These are phyloP conservation scores for Ascaphus truei DNA, from an alignment of 2,113 vertebrate genomes.

Conservation along the genomic window DNA sequence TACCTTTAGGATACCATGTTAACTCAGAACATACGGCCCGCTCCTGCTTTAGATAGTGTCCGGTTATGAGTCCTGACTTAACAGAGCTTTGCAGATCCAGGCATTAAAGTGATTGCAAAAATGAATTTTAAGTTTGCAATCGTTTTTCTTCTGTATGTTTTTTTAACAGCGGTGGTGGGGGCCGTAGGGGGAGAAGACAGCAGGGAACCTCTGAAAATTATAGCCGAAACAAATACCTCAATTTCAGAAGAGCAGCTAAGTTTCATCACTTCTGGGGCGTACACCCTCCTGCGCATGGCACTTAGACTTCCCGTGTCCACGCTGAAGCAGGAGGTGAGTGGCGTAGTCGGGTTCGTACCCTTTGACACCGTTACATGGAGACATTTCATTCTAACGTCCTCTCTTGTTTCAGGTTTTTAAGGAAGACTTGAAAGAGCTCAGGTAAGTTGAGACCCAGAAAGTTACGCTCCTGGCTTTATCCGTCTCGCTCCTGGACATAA, in stretches of 20 bases:
- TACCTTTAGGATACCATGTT: no score
- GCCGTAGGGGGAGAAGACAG: slow-evolving; percentile 78
- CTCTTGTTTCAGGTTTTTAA: slow-evolving; percentile 68
- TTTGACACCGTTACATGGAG: neutral
- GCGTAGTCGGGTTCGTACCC: neutral
- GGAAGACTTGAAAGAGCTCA: slow-evolving; percentile 76
- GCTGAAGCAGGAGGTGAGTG: slow-evolving; percentile 72
- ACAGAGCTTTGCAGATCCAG: no score
- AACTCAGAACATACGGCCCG: no score
- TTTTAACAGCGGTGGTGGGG: slow-evolving; percentile 67
- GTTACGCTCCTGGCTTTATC: no score
- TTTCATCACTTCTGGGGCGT: slow-evolving; percentile 71
- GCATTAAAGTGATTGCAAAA: no score
- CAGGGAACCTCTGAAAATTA: slow-evolving; percentile 61
- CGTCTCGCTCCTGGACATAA: neutral
- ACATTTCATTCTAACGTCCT: neutral
- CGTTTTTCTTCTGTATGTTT: slow-evolving; percentile 23
- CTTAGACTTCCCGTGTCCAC: slow-evolving; percentile 64
- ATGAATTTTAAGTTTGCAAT: no score
- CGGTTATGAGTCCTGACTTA: no score
- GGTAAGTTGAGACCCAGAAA: no score
- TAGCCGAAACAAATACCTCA: slow-evolving; percentile 56
- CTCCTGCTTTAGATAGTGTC: no score
- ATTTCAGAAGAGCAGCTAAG: slow-evolving; percentile 69
- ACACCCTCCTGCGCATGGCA: slow-evolving; percentile 70